Percentiles rank a stretch among this genome's conserved stretches.
Evolutionary conservation across 2,797 vertebrate genomes (phyloP).

Genomic region (Acanthornis magna): DNA sequence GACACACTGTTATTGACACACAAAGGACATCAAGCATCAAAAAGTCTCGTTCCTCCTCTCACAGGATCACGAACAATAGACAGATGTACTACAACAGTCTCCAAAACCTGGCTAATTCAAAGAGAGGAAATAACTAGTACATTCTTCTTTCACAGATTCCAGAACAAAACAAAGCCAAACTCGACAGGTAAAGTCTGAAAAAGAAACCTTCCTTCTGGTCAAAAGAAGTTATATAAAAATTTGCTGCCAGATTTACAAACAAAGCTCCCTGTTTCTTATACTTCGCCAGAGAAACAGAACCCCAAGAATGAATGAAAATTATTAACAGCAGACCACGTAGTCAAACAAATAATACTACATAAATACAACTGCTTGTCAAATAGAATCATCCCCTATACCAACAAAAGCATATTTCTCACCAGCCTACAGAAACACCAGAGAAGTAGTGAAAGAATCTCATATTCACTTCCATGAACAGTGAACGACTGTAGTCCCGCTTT

Average conservation of each 20-base stretch:
- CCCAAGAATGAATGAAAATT: background rate
- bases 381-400: background rate
- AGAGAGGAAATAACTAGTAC: background rate
- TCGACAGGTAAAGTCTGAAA: background rate
- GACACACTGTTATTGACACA: background rate
- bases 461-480: background rate
- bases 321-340: background rate
- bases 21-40: background rate
- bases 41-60: background rate
- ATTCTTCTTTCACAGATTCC: background rate
- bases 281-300: background rate
- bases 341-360: background rate
- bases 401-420: background rate
- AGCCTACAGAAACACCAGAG: background rate
- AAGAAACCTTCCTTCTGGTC: background rate
- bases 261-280: background rate
- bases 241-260: background rate
- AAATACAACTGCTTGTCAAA: background rate
- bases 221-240: background rate
- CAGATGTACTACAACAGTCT: background rate
- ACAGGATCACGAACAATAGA: background rate
- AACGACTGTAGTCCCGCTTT: background rate
- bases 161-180: background rate
- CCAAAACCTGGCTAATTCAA: background rate
- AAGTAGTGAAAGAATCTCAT: background rate